Conservation (phyloP, 2,888 invertebrate species). For the Panzeria rudis region DNA sequence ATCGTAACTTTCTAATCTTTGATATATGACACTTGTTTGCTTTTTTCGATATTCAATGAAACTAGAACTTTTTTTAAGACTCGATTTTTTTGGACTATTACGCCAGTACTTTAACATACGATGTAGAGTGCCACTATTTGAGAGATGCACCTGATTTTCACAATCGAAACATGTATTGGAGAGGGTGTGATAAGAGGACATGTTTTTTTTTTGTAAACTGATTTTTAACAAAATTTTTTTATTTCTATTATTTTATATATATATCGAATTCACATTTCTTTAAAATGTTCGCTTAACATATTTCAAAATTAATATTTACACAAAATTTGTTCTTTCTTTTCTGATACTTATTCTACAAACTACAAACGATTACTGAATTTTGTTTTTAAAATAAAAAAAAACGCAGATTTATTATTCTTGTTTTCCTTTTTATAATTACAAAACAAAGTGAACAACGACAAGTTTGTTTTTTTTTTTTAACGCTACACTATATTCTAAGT, state of each 20-base stretch:
- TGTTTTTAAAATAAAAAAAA: conserved; percentile 40
- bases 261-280: not conserved
- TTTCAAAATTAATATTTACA: not conserved
- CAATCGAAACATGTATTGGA: conserved; percentile 71
- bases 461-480: conserved; percentile 11
- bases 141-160: conserved; percentile 4
- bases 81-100: conserved; percentile 77
- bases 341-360: conserved; percentile 48
- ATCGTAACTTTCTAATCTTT: conserved; percentile 79
- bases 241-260: not conserved
- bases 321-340: not conserved
- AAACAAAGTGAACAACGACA: conserved; percentile 7
- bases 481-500: conserved; percentile 17
- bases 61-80: conserved; percentile 78
- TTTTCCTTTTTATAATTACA: conserved; percentile 36
- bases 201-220: conserved; percentile 50
- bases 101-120: conserved; percentile 80
- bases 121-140: conserved; percentile 74
- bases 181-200: conserved; percentile 78
- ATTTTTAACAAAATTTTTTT: too few species aligned
- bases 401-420: conserved; percentile 34
- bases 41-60: conserved; percentile 77
- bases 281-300: not conserved
- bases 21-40: conserved; percentile 75
- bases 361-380: conserved; percentile 64